phyloP scores from a whole-genome alignment of 2,888 invertebrate genomes.

The Carpatolechia fugitivella region DNA sequence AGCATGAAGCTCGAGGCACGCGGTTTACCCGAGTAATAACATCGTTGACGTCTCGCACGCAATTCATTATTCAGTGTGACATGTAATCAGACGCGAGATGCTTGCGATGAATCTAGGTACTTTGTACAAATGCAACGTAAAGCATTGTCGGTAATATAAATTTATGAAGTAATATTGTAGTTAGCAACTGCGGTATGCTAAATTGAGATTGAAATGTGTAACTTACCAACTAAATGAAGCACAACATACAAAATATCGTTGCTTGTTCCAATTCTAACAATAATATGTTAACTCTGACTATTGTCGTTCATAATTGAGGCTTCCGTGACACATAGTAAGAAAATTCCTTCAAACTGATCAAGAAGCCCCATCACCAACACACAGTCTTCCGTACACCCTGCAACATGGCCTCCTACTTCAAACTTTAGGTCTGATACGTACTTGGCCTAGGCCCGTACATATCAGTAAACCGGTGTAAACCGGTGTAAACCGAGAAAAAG shows the following conservation, averaged over 20 bases:
- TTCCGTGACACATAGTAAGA: too few species aligned
- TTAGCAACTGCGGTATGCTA: neutral
- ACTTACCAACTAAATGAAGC: neutral
- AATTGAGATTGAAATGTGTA: neutral
- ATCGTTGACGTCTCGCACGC: constrained; percentile 25
- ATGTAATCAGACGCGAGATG: constrained; percentile 10
- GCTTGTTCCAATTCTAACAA: neutral
- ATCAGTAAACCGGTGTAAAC: too few species aligned
- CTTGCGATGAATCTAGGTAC: constrained; percentile 11
- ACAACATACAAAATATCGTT: neutral
- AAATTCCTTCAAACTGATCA: too few species aligned
- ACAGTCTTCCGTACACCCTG: too few species aligned
- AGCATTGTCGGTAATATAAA: constrained; percentile 2
- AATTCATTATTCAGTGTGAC: constrained; percentile 28
- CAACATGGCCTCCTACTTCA: too few species aligned
- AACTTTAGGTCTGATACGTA: too few species aligned
- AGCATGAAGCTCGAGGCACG: constrained; percentile 21
- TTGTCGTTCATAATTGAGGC: too few species aligned
- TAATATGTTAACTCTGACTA: constrained; percentile 2
- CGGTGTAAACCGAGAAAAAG: too few species aligned
- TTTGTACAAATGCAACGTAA: constrained; percentile 6
- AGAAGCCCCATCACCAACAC: too few species aligned
- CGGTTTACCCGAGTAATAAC: constrained; percentile 25
- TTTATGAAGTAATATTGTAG: neutral
- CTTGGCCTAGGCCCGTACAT: too few species aligned